Percentiles rank a stretch among this genome's conserved stretches.
Evolutionary conservation across 1,140 invertebrate genomes (phyloP).

Genomic region (Diorhabda elongata): DNA sequence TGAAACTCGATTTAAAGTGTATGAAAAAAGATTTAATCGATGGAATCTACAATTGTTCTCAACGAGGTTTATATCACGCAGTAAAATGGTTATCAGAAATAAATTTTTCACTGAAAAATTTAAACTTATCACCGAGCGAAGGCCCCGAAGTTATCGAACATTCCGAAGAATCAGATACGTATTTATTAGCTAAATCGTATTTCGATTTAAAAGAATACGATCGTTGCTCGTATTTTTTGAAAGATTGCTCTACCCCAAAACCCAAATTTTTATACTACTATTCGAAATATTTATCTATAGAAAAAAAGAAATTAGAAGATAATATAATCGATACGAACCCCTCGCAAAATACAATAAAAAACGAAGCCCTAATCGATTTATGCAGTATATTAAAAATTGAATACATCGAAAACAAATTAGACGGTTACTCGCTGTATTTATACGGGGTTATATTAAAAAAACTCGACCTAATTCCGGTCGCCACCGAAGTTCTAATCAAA

Average conservation of each 20-base stretch:
- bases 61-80: constrained; percentile 65
- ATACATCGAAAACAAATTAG: constrained; percentile 62
- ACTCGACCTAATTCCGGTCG: constrained; percentile 70
- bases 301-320: constrained; percentile 78
- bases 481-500: constrained; percentile 73
- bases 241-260: constrained; percentile 64
- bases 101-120: constrained; percentile 68
- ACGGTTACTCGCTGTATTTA: constrained; percentile 86
- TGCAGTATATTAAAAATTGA: constrained; percentile 56
- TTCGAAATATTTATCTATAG: constrained; percentile 79
- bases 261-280: constrained; percentile 78
- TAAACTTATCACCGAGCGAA: constrained; percentile 53
- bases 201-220: constrained; percentile 93
- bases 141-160: constrained; percentile 45
- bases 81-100: constrained; percentile 84
- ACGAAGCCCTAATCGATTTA: constrained; percentile 54
- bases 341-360: constrained; percentile 60
- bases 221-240: constrained; percentile 79
- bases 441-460: constrained; percentile 90
- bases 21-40: constrained; percentile 62
- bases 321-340: constrained; percentile 74
- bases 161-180: constrained; percentile 65
- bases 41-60: constrained; percentile 66
- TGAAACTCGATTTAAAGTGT: constrained; percentile 57
- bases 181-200: constrained; percentile 80